Conservation (phyloP, 2,113 vertebrate species). For the Pleuronectes platessa region DNA sequence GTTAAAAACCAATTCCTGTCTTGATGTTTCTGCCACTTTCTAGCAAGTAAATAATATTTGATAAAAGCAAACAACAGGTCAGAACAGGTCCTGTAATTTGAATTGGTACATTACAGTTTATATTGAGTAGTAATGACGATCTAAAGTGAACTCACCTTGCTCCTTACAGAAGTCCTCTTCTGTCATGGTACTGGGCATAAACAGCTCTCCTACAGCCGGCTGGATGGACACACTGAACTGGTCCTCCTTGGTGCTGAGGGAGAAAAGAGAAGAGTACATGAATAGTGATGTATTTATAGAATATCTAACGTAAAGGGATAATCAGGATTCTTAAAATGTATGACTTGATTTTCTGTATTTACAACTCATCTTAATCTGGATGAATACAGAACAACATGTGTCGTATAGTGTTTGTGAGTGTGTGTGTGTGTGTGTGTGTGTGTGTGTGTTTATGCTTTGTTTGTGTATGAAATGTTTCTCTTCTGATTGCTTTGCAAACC, state of each 20-base stretch:
- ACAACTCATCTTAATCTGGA: neutral
- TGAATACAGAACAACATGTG: neutral
- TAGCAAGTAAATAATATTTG: neutral
- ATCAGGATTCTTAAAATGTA: neutral
- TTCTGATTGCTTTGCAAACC: constrained; percentile 84
- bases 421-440: neutral
- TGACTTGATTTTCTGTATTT: neutral
- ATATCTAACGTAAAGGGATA: neutral
- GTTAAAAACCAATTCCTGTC: neutral
- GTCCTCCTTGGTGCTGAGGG: constrained; percentile 90
- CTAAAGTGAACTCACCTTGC: constrained; percentile 85
- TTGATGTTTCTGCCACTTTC: neutral
- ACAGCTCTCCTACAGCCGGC: constrained; percentile 91
- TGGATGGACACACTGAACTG: constrained; percentile 91
- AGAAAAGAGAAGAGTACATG: neutral
- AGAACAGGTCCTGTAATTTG: neutral
- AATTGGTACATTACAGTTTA: neutral
- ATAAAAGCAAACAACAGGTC: neutral
- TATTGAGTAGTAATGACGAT: neutral
- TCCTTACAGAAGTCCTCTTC: constrained; percentile 92
- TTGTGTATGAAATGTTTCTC: constrained; percentile 44
- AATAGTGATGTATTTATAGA: neutral
- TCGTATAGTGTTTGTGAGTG: neutral
- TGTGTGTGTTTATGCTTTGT: neutral
- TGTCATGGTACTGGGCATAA: constrained; percentile 90